A percentile compares a stretch with the other conserved stretches of the same genome.
These are phyloP conservation scores for Drosophila arawakana DNA, from an alignment of 1,140 invertebrate genomes.

Conservation along the genomic window DNA sequence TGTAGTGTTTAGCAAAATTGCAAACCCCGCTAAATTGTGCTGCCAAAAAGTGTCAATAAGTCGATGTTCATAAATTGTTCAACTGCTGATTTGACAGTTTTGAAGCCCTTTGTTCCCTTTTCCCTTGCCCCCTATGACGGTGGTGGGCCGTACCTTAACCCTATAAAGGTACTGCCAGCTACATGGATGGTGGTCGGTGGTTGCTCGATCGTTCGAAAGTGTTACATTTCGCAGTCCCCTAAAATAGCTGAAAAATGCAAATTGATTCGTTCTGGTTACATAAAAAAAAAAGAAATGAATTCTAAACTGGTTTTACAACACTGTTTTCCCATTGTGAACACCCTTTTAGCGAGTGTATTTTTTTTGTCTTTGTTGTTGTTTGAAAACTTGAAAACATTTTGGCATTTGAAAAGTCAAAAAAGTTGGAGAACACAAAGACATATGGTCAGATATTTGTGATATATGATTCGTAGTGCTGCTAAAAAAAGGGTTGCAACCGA, in stretches of 20 bases:
- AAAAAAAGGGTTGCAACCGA: constrained; percentile 35
- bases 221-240: constrained; percentile 34
- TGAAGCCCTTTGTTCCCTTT: neutral
- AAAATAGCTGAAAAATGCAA: constrained; percentile 48
- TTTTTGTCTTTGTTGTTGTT: constrained; percentile 26
- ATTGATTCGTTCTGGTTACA: constrained; percentile 62
- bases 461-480: neutral
- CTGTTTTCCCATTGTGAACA: constrained; percentile 18
- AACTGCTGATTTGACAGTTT: constrained; percentile 43
- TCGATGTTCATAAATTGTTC: constrained; percentile 52
- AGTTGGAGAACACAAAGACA: constrained; percentile 63
- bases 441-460: constrained; percentile 46
- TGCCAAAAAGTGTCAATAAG: constrained; percentile 59
- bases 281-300: constrained; percentile 21
- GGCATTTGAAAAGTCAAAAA: constrained; percentile 44
- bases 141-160: constrained; percentile 24
- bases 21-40: constrained; percentile 7
- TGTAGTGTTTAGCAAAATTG: constrained; percentile 36
- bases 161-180: neutral
- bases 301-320: constrained; percentile 29
- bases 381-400: constrained; percentile 50
- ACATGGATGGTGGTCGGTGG: constrained; percentile 1
- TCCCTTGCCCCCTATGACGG: neutral
- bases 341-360: neutral
- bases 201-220: constrained; percentile 33